Conservation (phyloP, 1,140 invertebrate species). For the Meloidogyne chitwoodi region DNA sequence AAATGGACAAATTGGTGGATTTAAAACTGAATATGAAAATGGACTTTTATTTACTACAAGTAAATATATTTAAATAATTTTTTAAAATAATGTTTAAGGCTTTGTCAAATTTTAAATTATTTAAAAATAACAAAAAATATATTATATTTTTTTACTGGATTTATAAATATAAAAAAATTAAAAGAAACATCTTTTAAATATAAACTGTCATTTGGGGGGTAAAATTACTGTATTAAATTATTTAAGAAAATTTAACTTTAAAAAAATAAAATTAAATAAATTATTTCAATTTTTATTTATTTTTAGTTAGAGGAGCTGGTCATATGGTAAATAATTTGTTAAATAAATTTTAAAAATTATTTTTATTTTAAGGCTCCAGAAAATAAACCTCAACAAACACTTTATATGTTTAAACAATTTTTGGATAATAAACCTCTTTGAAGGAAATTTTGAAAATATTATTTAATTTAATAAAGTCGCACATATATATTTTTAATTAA, state of each 20-base stretch:
- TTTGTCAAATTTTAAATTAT: too few relatives aligned
- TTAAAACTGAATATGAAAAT: constrained; percentile 48
- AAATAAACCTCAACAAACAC: not conserved
- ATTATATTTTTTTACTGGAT: too few relatives aligned
- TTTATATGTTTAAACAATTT: not conserved
- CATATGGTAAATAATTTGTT: constrained; percentile 51
- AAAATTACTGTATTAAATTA: too few relatives aligned
- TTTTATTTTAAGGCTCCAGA: not conserved
- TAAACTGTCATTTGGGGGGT: too few relatives aligned
- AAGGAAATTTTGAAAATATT: too few relatives aligned
- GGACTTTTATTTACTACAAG: constrained; percentile 46
- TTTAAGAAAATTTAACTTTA: too few relatives aligned
- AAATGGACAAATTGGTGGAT: constrained; percentile 48
- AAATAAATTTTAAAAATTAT: not conserved
- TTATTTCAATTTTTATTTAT: not conserved
- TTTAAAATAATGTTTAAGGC: too few relatives aligned
- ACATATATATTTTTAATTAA: too few relatives aligned
- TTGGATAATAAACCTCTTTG: not conserved
- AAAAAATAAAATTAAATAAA: not conserved
- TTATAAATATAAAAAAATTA: too few relatives aligned
- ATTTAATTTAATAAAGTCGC: too few relatives aligned
- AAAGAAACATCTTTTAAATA: too few relatives aligned
- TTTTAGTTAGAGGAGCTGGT: constrained; percentile 45
- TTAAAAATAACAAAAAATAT: too few relatives aligned
- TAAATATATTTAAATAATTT: not conserved